Evolutionary conservation across 2,113 vertebrate genomes (phyloP), one percentile per base, ranked within the genome.

Genomic region (Equus przewalskii): DNA sequence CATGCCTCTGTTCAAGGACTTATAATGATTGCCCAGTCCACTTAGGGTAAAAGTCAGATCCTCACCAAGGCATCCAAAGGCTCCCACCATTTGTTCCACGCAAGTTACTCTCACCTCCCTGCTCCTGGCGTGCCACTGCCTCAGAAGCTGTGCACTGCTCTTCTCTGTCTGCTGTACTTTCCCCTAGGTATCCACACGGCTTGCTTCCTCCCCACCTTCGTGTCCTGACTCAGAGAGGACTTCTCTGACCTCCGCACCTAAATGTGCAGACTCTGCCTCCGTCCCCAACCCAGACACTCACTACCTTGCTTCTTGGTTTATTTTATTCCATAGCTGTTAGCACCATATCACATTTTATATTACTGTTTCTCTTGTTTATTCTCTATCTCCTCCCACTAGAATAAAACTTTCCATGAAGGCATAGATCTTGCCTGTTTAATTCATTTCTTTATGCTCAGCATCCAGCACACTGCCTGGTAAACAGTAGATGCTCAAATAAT

Each of bases 21-120:
- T 58, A 3, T 12, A 56, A 22, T 30, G 33, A 26, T 4, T 67
- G 11, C 7, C 44, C 5, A 41, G 12, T 6, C 33, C 1, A 9
- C 8, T 28, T 14, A 44, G 4, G 3, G 33, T 51, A 11, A 90
- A 41, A 46, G n/a, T 30, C 33, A 65, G 22, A 36, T 72, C 7
- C 46, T 92, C 7, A 30, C 5, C 76, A 95, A 51, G 46, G 4
- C 10, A 18, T 73, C 54, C 21, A 41, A 58, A 85, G 67, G 6
- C 16, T 1, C 12, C 21, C 0, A 9, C 2, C 1, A 0, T 19
- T 85, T 13, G 5, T 81, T 36, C 41, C 18, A 36, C n/a, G 56
- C 13, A 15, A 36, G 30, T n/a, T 33, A 26, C n/a, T 30, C 28
- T 62, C 41, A 15, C 33, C 26, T 90, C 14, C 14, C 58, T 36